phyloP scores from a whole-genome alignment of 2,888 invertebrate species.

The Odontocerum albicorne region DNA sequence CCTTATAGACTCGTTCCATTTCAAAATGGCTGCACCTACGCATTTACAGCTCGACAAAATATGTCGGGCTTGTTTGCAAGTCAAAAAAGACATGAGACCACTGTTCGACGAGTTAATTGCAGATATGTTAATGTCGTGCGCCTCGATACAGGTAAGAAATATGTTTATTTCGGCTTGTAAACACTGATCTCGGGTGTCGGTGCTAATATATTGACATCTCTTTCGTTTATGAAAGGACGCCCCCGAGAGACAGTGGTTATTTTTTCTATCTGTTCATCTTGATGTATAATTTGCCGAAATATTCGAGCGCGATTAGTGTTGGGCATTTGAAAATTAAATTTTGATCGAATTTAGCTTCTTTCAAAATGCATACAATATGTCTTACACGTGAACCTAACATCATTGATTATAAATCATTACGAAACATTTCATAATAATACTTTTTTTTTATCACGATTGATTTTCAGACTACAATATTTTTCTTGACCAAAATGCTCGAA shows the following conservation, averaged over 20 bases:
- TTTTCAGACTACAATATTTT: no score
- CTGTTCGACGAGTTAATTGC: slow-evolving; percentile 65
- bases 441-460: no score
- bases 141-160: slow-evolving; percentile 59
- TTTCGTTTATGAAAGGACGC: slow-evolving; percentile 43
- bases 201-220: slow-evolving; percentile 45
- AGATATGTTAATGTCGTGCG: slow-evolving; percentile 66
- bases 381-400: no score
- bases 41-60: slow-evolving; percentile 58
- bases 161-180: background rate
- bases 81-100: slow-evolving; percentile 67
- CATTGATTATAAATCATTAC: no score
- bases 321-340: no score
- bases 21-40: slow-evolving; percentile 29
- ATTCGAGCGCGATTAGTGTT: no score
- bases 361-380: no score
- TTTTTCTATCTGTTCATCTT: slow-evolving; percentile 32
- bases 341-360: no score
- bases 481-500: no score
- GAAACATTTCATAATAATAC: no score
- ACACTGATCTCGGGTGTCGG: background rate
- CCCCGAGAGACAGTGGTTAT: slow-evolving; percentile 27
- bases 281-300: slow-evolving; percentile 28
- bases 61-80: slow-evolving; percentile 63
- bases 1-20: slow-evolving; percentile 16